Conservation (phyloP, 2,888 invertebrate species). For the Papilio gigon region DNA sequence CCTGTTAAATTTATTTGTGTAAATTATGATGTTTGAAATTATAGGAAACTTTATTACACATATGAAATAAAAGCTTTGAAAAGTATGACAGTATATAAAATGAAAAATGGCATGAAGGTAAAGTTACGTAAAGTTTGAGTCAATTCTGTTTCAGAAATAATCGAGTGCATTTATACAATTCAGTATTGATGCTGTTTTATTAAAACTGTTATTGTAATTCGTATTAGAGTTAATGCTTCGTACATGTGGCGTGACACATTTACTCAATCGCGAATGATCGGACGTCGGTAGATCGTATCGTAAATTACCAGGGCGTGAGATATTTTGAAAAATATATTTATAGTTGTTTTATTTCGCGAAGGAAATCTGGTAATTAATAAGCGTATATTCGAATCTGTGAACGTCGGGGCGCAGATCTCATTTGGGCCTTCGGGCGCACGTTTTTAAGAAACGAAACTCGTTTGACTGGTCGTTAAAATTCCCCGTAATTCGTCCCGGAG, state of each 20-base stretch:
- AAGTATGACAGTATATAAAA: too few relatives aligned
- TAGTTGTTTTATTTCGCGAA: slow-evolving; percentile 38
- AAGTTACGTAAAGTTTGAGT: background rate
- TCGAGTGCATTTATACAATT: background rate
- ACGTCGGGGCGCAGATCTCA: slow-evolving; percentile 49
- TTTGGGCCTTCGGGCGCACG: slow-evolving; percentile 61
- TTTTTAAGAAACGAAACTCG: slow-evolving; percentile 60
- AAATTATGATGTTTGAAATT: too few relatives aligned
- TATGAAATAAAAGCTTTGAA: too few relatives aligned
- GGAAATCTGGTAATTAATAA: slow-evolving; percentile 54
- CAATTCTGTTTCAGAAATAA: background rate
- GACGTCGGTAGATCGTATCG: slow-evolving; percentile 27
- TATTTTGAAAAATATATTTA: slow-evolving; percentile 41
- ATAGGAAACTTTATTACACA: too few relatives aligned
- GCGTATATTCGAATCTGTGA: slow-evolving; percentile 50
- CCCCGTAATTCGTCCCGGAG: slow-evolving; percentile 67
- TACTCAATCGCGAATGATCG: slow-evolving; percentile 14
- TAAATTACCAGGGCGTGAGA: slow-evolving; percentile 33
- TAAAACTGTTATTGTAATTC: background rate
- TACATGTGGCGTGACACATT: slow-evolving; percentile 33
- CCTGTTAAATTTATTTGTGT: too few relatives aligned
- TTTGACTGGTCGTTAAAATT: slow-evolving; percentile 70
- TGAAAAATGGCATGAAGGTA: too few relatives aligned
- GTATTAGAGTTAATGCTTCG: background rate
- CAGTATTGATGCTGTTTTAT: background rate